Base-by-base conservation (phyloP, 1,140 invertebrate species). In the Drosophila mayri region DNA sequence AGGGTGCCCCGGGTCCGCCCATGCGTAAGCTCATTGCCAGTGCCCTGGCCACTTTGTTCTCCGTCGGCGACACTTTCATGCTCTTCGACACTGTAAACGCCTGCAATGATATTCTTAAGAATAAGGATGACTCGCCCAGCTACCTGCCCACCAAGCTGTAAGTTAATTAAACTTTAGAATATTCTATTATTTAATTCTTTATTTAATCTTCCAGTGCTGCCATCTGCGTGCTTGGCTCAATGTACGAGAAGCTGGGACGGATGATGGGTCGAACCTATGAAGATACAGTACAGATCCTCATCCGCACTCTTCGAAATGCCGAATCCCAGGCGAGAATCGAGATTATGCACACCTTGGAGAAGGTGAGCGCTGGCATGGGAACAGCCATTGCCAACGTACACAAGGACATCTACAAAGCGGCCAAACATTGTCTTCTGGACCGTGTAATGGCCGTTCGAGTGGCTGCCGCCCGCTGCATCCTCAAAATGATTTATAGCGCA, bases 221-320 rank as follows among this genome's bases (percentile, higher is more conserved):
- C n/a, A 97, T 99, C 76, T 97, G 97, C 65, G 99, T 98, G 91
- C 95, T 99, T 47, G 99, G 98, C 22, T 97, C 96, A 61, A 99
- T 99, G 97, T 99, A 99, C 93, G 98, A 99, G 93, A 98, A 98
- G 93, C 94, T 99, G 11, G 99, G 99, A 3, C 94, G 99, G 74
- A 99, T 99, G 98, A 99, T 99, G 96, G 99, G 99, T 0, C 94
- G 98, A 73, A 99, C 98, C 0, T 99, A 99, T 92, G 99, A 99
- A 92, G 99, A 99, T 92, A 99, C 99, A 4, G 97, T 99, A 12
- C 96, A 97, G 78, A 97, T 98, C 59, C 94, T 99, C 9, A 96
- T 99, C 49, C 97, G 98, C 77, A 98, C 97, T 7, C 93, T 99
- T 49, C 96, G 97, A 86, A 99, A 97, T 93, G 97, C 98, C 6